These are phyloP conservation scores for Neotoma lepida DNA, from an alignment of 2,113 vertebrate genomes.

Conservation along the genomic window DNA sequence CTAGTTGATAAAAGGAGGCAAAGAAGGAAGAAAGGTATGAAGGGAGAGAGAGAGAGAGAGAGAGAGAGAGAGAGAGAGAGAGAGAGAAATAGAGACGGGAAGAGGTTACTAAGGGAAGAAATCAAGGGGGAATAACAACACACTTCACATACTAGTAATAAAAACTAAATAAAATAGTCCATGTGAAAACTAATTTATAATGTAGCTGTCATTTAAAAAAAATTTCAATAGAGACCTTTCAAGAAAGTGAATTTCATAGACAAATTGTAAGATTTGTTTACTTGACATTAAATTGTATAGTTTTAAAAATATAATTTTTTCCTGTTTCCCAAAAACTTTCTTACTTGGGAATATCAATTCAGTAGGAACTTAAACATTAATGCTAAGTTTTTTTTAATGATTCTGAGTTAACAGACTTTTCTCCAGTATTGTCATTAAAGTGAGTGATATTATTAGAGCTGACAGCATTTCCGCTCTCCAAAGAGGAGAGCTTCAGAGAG, in stretches of 20 bases:
- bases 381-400: constrained; percentile 3
- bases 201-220: not conserved
- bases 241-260: not conserved
- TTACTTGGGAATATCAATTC: not conserved
- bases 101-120: not conserved
- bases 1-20: not conserved
- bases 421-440: not conserved
- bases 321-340: not conserved
- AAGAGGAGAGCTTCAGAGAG: not conserved
- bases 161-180: not conserved
- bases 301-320: constrained; percentile 21
- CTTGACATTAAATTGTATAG: not conserved
- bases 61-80: not conserved
- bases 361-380: not conserved
- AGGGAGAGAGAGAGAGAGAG: not conserved
- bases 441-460: not conserved
- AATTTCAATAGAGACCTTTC: not conserved
- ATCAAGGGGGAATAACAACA: not conserved
- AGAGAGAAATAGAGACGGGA: too few relatives aligned
- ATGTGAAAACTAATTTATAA: not conserved
- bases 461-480: not conserved
- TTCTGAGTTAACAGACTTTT: not conserved
- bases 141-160: not conserved
- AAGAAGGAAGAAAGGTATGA: not conserved
- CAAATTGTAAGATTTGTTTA: not conserved